Evolutionary conservation across 1,140 invertebrate genomes (phyloP).

Genomic region (Drosophila sproati): DNA sequence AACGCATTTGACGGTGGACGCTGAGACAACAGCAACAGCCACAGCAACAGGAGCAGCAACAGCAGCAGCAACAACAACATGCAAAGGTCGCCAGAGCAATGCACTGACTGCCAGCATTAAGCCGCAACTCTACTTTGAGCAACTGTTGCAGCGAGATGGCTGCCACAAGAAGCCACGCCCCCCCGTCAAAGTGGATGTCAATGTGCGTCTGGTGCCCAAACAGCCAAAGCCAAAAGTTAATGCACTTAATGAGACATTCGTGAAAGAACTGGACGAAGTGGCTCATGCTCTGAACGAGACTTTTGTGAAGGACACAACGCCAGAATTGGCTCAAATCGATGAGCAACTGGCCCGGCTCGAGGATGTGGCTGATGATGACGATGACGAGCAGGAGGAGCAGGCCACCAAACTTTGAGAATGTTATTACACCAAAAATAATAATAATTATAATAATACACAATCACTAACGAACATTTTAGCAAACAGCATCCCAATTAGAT

Average conservation of each 20-base stretch:
- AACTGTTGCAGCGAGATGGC: conserved; percentile 64
- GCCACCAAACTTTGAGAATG: conserved; percentile 66
- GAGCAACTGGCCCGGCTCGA: conserved; percentile 59
- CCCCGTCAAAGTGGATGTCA: conserved; percentile 91
- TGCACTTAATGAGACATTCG: conserved; percentile 60
- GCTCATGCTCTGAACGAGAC: conserved; percentile 66
- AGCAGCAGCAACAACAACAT: conserved; percentile 29
- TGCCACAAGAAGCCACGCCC: conserved; percentile 67
- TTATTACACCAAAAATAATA: conserved; percentile 37
- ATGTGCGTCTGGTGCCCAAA: conserved; percentile 89
- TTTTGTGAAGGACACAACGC: conserved; percentile 60
- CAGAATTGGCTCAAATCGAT: conserved; percentile 61
- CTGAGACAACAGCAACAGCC: conserved; percentile 57
- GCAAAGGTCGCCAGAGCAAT: conserved; percentile 61
- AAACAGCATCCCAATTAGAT: conserved; percentile 19
- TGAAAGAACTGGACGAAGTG: conserved; percentile 64
- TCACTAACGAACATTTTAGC: neutral
- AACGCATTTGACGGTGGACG: conserved; percentile 73
- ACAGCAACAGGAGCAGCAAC: conserved; percentile 20
- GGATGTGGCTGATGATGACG: conserved; percentile 38
- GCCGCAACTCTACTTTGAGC: conserved; percentile 68
- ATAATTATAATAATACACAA: neutral
- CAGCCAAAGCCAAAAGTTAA: conserved; percentile 80
- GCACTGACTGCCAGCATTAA: conserved; percentile 66
- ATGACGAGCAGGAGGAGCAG: conserved; percentile 57